A percentile compares a stretch with the other conserved stretches of the same genome.
Evolutionary conservation across 2,113 vertebrate genomes (phyloP).

Genomic region (Alethe castanea): DNA sequence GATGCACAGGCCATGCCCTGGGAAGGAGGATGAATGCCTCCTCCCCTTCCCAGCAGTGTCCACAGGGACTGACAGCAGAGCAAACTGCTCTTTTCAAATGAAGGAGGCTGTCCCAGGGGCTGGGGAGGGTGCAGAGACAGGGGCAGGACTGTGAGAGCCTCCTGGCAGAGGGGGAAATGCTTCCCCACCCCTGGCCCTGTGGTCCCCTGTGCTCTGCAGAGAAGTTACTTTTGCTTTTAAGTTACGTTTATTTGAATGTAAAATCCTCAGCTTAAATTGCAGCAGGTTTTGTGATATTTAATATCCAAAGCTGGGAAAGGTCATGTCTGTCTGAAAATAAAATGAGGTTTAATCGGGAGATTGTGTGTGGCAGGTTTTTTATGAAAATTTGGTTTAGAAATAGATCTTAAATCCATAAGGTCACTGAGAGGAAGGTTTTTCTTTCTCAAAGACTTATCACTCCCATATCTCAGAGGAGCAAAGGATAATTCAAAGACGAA

Average conservation of each 20-base stretch:
- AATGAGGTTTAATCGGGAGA: slow-evolving; percentile 59
- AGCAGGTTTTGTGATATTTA: slow-evolving; percentile 68
- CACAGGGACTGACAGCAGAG: rapidly evolving
- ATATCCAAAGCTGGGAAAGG: slow-evolving; percentile 70
- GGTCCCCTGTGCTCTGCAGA: neutral
- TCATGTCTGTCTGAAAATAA: slow-evolving; percentile 64
- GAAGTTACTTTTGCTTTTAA: neutral
- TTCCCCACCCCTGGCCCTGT: neutral
- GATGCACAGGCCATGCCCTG: rapidly evolving
- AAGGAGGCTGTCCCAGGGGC: rapidly evolving
- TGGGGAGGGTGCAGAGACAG: neutral
- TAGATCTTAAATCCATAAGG: slow-evolving; percentile 64
- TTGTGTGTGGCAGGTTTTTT: slow-evolving; percentile 37
- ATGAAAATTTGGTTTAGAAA: slow-evolving; percentile 55
- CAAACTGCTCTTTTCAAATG: neutral
- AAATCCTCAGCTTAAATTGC: slow-evolving; percentile 63
- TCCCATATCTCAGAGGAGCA: neutral
- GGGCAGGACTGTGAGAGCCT: rapidly evolving
- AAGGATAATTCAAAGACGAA: neutral
- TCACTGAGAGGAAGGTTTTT: slow-evolving; percentile 31
- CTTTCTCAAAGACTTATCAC: slow-evolving; percentile 24
- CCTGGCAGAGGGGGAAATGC: neutral
- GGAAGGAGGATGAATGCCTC: neutral
- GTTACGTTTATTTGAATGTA: slow-evolving; percentile 52
- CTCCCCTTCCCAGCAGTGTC: rapidly evolving